These are phyloP conservation scores for Pseudorasbora parva DNA, from an alignment of 2,113 vertebrate genomes.

Conservation along the genomic window DNA sequence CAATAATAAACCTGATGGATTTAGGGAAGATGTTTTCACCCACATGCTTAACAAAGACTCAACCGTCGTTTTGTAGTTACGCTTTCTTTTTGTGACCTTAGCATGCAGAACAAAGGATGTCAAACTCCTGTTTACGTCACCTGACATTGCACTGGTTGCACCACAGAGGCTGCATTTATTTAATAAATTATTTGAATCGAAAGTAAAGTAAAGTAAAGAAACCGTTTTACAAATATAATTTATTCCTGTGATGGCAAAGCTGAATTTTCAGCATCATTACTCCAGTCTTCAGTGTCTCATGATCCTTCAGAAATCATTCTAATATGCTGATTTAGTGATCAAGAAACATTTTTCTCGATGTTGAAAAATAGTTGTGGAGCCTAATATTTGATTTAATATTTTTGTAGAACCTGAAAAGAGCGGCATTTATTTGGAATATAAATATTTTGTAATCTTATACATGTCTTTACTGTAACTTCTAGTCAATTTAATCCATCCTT, in stretches of 20 bases:
- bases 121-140: not conserved
- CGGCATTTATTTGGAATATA: too few species aligned
- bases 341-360: not conserved
- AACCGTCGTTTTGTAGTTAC: not conserved
- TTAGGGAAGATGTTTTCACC: not conserved
- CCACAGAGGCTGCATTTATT: not conserved
- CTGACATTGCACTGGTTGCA: not conserved
- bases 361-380: too few species aligned
- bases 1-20: not conserved
- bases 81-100: not conserved
- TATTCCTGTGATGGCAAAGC: too few species aligned
- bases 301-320: not conserved
- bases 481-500: too few species aligned
- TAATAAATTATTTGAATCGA: not conserved
- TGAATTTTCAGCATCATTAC: too few species aligned
- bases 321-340: not conserved
- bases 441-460: too few species aligned
- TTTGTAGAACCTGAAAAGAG: too few species aligned
- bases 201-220: too few species aligned
- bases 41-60: not conserved
- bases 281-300: not conserved
- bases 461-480: too few species aligned
- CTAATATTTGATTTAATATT: too few species aligned
- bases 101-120: not conserved
- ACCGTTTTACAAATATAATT: too few species aligned